Percentiles rank a stretch among this genome's conserved stretches.
These are phyloP conservation scores for Daubentonia madagascariensis DNA, from an alignment of 2,113 vertebrate genomes.

Conservation along the genomic window DNA sequence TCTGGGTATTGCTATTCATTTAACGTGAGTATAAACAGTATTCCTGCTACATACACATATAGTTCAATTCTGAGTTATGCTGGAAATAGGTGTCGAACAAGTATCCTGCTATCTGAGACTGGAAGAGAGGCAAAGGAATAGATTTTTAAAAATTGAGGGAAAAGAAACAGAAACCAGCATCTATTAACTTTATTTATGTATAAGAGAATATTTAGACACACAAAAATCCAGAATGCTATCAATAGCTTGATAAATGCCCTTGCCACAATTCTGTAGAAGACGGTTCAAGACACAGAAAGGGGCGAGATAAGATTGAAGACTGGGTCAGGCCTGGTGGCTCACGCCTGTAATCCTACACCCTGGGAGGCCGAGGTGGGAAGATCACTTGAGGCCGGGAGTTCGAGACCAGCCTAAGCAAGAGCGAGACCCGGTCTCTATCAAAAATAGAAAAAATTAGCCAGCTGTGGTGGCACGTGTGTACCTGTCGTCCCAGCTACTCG, in stretches of 20 bases:
- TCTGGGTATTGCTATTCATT: background rate
- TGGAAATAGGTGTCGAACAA: background rate
- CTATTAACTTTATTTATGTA: background rate
- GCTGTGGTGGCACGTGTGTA: too few species aligned
- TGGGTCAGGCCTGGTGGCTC: background rate
- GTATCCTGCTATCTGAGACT: background rate
- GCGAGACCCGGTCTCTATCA: too few species aligned
- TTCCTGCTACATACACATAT: background rate
- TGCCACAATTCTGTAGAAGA: background rate
- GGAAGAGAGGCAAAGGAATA: background rate
- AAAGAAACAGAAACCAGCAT: background rate
- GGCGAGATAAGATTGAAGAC: background rate
- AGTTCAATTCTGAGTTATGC: background rate
- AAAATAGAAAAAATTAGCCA: too few species aligned
- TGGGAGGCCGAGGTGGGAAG: too few species aligned
- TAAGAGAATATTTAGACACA: background rate
- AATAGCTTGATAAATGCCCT: background rate
- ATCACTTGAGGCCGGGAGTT: too few species aligned
- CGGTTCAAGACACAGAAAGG: background rate
- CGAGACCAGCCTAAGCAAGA: too few species aligned
- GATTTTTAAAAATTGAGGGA: background rate
- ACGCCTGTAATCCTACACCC: too few species aligned
- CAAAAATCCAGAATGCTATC: background rate
- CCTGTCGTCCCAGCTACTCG: too few species aligned
- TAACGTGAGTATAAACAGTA: background rate